phyloP scores from a whole-genome alignment of 2,797 vertebrate genomes.

The Staurois parvus region DNA sequence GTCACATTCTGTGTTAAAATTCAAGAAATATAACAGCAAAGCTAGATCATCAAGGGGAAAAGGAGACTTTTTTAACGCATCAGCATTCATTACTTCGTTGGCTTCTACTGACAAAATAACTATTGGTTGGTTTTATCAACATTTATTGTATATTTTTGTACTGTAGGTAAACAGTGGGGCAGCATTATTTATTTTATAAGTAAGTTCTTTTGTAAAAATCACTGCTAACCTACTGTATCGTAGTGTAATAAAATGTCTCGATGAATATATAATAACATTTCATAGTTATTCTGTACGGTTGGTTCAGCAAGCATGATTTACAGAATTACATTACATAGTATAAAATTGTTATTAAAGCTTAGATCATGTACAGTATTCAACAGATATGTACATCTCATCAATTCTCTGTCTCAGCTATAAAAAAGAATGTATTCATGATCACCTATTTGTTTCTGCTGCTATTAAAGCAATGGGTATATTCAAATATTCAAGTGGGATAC shows the following conservation, averaged over 20 bases:
- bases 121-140: constrained; percentile 1
- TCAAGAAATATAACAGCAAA: constrained; percentile 38
- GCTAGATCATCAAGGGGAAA: constrained; percentile 24
- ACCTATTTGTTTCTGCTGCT: background rate
- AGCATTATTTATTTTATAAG: background rate
- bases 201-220: background rate
- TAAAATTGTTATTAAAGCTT: background rate
- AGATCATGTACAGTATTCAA: background rate
- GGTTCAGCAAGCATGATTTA: background rate
- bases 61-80: constrained; percentile 14
- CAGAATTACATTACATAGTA: background rate
- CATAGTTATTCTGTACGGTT: background rate
- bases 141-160: constrained; percentile 1
- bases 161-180: background rate
- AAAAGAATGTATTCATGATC: background rate
- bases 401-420: background rate
- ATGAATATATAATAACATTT: background rate
- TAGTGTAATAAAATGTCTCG: background rate
- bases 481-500: too few relatives aligned
- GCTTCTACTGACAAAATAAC: background rate
- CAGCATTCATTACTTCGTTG: constrained; percentile 8
- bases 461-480: too few relatives aligned
- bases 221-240: background rate
- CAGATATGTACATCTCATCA: background rate
- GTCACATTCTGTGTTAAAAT: constrained; percentile 55